phyloP scores from a whole-genome alignment of 2,797 vertebrate genomes.

The Clarias laeviceps region DNA sequence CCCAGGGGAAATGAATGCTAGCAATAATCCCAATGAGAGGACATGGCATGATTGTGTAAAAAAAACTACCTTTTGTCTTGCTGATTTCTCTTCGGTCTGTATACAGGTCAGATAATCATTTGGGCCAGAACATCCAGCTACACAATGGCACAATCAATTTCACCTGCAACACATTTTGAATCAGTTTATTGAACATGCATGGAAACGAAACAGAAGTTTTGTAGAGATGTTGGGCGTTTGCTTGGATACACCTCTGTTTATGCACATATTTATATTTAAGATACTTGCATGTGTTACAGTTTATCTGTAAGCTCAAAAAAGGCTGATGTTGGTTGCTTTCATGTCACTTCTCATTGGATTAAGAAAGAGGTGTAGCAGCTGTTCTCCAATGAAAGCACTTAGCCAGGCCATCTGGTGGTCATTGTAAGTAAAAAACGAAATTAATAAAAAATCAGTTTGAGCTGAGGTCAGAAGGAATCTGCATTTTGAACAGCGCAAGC shows the following conservation, averaged over 20 bases:
- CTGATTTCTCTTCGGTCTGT: slow-evolving; percentile 13
- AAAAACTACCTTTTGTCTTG: slow-evolving; percentile 23
- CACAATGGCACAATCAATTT: slow-evolving; percentile 23
- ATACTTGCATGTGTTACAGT: slow-evolving; percentile 10
- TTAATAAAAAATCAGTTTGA: slow-evolving; percentile 27
- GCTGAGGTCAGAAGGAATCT: slow-evolving; percentile 16
- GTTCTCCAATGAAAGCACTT: slow-evolving; percentile 42
- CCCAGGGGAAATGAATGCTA: slow-evolving; percentile 16
- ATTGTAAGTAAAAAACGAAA: slow-evolving; percentile 18
- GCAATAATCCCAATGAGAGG: slow-evolving; percentile 11
- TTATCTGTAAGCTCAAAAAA: slow-evolving; percentile 35
- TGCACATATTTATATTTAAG: background rate
- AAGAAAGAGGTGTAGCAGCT: slow-evolving; percentile 42
- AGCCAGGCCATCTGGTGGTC: slow-evolving; percentile 29
- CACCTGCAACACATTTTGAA: slow-evolving; percentile 8
- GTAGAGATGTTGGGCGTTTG: background rate
- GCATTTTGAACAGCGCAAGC: background rate
- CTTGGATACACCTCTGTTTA: background rate
- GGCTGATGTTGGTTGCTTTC: slow-evolving; percentile 37
- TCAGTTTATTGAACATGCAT: background rate
- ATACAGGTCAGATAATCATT: slow-evolving; percentile 29
- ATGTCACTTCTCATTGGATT: slow-evolving; percentile 41
- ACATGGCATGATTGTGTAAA: slow-evolving; percentile 8
- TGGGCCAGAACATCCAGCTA: background rate
- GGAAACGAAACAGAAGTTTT: background rate